Evolutionary conservation across 2,113 vertebrate genomes (phyloP), one percentile per base, ranked within the genome.

Genomic region (Cheilinus undulatus): DNA sequence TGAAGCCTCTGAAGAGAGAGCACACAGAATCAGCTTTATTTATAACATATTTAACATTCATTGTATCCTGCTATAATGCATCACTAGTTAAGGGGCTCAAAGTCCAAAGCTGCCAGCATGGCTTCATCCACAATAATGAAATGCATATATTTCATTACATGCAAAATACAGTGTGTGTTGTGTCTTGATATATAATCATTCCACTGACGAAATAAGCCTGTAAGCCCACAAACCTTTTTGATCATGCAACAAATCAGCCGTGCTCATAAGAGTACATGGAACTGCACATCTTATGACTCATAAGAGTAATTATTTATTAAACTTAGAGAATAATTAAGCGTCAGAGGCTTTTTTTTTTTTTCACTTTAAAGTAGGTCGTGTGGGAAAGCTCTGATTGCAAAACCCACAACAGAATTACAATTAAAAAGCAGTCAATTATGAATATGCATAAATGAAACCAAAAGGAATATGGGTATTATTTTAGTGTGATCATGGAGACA

Each of bases 241-340:
- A 53, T 64, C 30, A 67, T 58, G 46, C 5, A 67, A 68, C 34
- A 76, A 52, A 46, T 67, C 43, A 58, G 19, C 38, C 32, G 38
- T 4, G 45, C 58, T 32, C 40, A 27, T 5, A 17, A n/a, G 15
- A 23, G 36, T 3, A 45, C 28, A 71, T 49, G 11, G 38, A 57
- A 48, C 5, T 52, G 23, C 30, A 49, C 13, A 70, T 30, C 30
- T 30, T 49, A 58, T 12, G 34, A 60, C 46, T 70, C 27, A 76
- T 42, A 62, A 58, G 14, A 34, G 34, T 10, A 58, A 57, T 67
- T 48, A 75, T 62, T 70, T 50, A 71, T 71, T 49, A 20, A 75
- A 72, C 32, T 46, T 40, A 58, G 32, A 24, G 53, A 79, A 79
- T 62, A 68, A 72, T 43, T 70, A 49, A 51, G 56, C 46, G 46